Evolutionary conservation across 2,888 invertebrate species (phyloP), one percentile per base, ranked within the genome.

Genomic region (Drosophila multiciliata): DNA sequence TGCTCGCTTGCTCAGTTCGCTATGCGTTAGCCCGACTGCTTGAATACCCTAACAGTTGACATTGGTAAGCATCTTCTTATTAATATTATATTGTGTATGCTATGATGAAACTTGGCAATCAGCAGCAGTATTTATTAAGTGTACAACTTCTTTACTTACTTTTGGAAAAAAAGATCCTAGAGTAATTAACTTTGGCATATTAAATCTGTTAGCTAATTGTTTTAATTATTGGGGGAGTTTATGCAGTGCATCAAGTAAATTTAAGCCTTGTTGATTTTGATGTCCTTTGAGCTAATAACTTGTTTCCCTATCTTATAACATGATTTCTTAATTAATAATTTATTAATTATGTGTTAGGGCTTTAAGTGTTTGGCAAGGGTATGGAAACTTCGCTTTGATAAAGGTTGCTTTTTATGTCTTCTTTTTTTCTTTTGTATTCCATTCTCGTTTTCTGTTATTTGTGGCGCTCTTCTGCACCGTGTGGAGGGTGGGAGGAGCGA

Each of bases 401-500:
- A 29, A 29, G 29, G n/a, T 29, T 11, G 3, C 35, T 26, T 15
- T 7, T 11, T 9, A 3, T 15, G 12, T 15, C 20, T 23, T 0
- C 1, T 15, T 26, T 50, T 49, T 53, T 57, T 35, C 29, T 54
- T 8, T 23, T 32, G 9, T 26, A 33, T 38, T 58, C 29, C 36
- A n/a, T 17, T 33, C 49, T 58, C 36, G 17, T 50, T 57, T 23
- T 36, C 15, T 61, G 48, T 57, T 50, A 38, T 57, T 75, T 58
- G 60, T 40, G 71, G 58, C 63, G 58, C 58, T 78, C 73, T 86
- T 81, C 66, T 75, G 66, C 45, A 38, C 23, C 42, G 38, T 42
- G 61, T 49, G 50, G 68, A 1, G 23, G 23, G 23, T 1, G 23
- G 23, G 23, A 81, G 68, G 67, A 76, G 66, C 69, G 55, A 78